These are phyloP conservation scores for Macaca mulatta DNA, from an alignment of 2,113 vertebrate genomes.

Conservation along the genomic window DNA sequence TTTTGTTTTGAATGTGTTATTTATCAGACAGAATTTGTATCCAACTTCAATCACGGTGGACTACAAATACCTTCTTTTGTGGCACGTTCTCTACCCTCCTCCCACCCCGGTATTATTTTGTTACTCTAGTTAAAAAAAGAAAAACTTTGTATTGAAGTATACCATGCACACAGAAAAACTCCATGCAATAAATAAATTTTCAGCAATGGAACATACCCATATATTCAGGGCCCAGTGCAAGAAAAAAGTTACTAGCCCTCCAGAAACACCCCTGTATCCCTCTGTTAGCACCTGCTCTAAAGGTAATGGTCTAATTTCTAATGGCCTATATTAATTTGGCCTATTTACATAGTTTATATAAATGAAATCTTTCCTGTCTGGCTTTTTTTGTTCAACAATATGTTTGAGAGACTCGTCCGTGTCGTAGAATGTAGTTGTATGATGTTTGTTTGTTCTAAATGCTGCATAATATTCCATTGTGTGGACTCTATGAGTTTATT, in stretches of 20 bases:
- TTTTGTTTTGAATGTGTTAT: background rate
- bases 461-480: background rate
- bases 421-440: no score
- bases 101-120: background rate
- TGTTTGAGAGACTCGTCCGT: background rate
- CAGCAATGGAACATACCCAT: accelerated
- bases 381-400: background rate
- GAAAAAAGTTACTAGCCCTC: background rate
- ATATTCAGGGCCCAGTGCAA: background rate
- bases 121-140: background rate
- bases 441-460: background rate
- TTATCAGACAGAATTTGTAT: background rate
- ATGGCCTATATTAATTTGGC: background rate
- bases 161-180: background rate
- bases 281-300: no score
- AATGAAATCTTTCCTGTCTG: background rate
- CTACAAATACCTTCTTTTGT: background rate
- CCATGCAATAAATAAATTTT: background rate
- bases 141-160: background rate
- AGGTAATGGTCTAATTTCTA: background rate
- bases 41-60: background rate
- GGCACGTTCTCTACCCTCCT: background rate
- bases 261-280: background rate
- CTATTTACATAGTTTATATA: background rate
- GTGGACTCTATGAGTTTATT: background rate